Conservation (phyloP, 2,797 vertebrate genomes). For the Gymnocypris eckloni region DNA sequence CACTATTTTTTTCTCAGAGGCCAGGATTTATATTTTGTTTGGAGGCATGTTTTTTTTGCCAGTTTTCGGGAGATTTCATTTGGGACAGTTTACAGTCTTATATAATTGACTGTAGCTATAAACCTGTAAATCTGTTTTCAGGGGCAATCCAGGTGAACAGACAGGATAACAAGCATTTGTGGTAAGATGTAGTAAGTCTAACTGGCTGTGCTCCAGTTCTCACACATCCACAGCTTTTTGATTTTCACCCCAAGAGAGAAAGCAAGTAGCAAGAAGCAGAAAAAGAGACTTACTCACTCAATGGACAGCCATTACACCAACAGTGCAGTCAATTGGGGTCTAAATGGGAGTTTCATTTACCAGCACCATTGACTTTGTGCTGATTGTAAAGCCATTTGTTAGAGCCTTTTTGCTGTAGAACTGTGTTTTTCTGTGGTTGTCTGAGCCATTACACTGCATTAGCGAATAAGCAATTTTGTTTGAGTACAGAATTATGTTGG, state of each 20-base stretch:
- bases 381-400: constrained; percentile 26
- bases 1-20: background rate
- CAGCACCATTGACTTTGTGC: constrained; percentile 18
- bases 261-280: constrained; percentile 6
- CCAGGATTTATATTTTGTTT: background rate
- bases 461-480: background rate
- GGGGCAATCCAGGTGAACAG: background rate
- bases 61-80: background rate
- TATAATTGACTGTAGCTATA: constrained; percentile 1
- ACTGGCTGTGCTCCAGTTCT: constrained; percentile 14
- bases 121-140: constrained; percentile 5
- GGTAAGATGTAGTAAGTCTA: constrained; percentile 10
- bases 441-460: constrained; percentile 25
- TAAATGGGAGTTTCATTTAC: constrained; percentile 47
- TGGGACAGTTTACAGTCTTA: background rate
- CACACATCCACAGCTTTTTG: constrained; percentile 21
- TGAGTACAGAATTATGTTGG: background rate
- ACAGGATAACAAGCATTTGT: constrained; percentile 9
- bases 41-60: background rate
- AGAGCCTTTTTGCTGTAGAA: constrained; percentile 1
- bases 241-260: constrained; percentile 19
- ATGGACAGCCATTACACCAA: constrained; percentile 34
- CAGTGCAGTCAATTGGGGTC: constrained; percentile 33
- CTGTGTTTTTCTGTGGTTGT: constrained; percentile 18
- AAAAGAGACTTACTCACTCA: background rate